Evolutionary conservation across 2,888 invertebrate species (phyloP).

Genomic region (Dyspetes luteomarginatus): DNA sequence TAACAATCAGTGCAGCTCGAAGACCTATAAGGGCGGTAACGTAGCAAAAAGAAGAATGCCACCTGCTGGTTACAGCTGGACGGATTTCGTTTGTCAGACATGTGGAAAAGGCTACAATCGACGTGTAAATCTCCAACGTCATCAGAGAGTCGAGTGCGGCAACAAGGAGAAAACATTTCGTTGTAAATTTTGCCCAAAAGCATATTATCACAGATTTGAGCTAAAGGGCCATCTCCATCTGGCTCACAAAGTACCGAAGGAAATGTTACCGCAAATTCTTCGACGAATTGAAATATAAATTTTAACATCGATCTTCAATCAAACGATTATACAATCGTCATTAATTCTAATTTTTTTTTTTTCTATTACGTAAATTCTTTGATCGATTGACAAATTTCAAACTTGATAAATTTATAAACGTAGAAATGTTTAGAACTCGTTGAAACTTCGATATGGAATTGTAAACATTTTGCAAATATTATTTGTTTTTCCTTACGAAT

Average conservation of each 20-base stretch:
- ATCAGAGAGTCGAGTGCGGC: slow-evolving; percentile 70
- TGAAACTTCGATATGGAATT: background rate
- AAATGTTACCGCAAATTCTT: slow-evolving; percentile 25
- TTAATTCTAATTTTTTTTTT: background rate
- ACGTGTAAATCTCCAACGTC: slow-evolving; percentile 70
- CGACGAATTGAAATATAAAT: slow-evolving; percentile 15
- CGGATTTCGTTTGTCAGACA: slow-evolving; percentile 42
- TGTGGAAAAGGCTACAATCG: slow-evolving; percentile 72
- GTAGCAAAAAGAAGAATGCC: background rate
- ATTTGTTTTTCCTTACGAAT: background rate
- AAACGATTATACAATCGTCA: no score
- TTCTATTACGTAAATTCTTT: background rate
- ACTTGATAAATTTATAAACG: background rate
- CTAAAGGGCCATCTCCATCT: slow-evolving; percentile 81
- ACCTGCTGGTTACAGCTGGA: slow-evolving; percentile 20
- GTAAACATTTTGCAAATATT: background rate
- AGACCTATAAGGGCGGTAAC: background rate
- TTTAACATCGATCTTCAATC: background rate
- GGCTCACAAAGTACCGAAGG: slow-evolving; percentile 42
- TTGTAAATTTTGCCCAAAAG: slow-evolving; percentile 81
- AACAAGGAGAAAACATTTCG: slow-evolving; percentile 80
- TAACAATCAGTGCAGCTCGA: no score
- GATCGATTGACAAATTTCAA: background rate
- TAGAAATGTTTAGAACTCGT: background rate
- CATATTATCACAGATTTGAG: slow-evolving; percentile 83